phyloP scores from a whole-genome alignment of 2,113 vertebrate species.

The Mionectes macconnelli region DNA sequence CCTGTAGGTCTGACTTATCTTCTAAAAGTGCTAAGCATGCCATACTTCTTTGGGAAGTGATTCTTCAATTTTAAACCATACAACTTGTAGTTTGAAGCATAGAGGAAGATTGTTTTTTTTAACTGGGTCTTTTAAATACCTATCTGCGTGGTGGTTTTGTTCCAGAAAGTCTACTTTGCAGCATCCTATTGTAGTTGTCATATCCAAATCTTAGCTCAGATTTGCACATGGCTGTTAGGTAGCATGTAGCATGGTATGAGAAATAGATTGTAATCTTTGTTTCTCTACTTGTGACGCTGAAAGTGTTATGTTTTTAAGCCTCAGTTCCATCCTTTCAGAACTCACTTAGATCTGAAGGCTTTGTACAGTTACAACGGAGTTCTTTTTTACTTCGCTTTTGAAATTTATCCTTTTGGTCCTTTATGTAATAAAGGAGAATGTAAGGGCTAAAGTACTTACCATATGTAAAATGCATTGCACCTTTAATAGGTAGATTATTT shows the following conservation, averaged over 20 bases:
- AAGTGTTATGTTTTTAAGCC: background rate
- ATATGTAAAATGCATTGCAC: constrained; percentile 84
- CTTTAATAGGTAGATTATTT: constrained; percentile 77
- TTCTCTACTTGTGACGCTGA: constrained; percentile 16
- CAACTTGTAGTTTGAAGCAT: constrained; percentile 47
- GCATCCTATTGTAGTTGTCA: constrained; percentile 26
- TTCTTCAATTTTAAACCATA: background rate
- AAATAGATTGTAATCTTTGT: constrained; percentile 9
- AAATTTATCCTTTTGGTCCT: background rate
- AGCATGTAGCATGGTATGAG: constrained; percentile 25
- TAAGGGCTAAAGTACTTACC: constrained; percentile 58
- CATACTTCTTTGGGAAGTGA: constrained; percentile 30
- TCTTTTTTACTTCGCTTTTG: background rate
- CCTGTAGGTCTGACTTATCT: constrained; percentile 5
- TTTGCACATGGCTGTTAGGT: constrained; percentile 33
- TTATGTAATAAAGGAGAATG: background rate
- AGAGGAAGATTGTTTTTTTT: constrained; percentile 32
- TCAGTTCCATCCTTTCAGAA: constrained; percentile 41
- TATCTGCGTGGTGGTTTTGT: constrained; percentile 17
- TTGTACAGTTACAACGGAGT: background rate
- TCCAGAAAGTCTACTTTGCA: constrained; percentile 16
- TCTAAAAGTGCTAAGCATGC: background rate
- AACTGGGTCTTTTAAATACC: constrained; percentile 14
- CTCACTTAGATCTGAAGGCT: constrained; percentile 42
- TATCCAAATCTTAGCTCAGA: constrained; percentile 31